Base-by-base conservation (phyloP, 2,797 vertebrate genomes). In the Clarias laeviceps region DNA sequence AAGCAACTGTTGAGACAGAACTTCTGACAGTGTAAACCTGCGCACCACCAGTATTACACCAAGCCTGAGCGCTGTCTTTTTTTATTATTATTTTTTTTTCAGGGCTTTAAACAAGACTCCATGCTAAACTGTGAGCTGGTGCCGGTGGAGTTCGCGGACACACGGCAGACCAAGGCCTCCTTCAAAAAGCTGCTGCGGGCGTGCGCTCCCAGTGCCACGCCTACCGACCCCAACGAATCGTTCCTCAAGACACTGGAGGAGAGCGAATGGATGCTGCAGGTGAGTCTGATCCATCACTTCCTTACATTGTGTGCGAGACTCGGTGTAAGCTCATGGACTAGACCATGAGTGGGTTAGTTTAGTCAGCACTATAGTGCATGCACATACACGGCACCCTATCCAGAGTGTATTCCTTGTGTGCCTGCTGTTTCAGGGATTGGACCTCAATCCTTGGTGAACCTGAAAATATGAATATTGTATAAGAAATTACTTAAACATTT, bases 171-270 rank as follows among this genome's bases (percentile, higher is more conserved):
- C 84, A 99, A 98, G 91, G 93, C 96, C 37, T 96, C 97, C 84
- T 99, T 99, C 91, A 99, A 99, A 92, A 99, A 99, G 93, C 92
- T 99, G 84, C 96, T 99, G 93, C 95, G 97, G 89, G 97, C 97
- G 76, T 99, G 97, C 85, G 95, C 97, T 87, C 98, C 98, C 87
- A 99, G 97, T 87, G 94, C 96, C 83, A 95, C 94, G 74, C 94
- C 96, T 5, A 93, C 96, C 0, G 97, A 98, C 89, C 93, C 95
- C 0, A 96, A 98, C 80, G 95, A 97, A 90, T 97, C 97, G 4
- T 99, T 99, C 93, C 95, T 98, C 73, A 99, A 96, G 94, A 96
- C 95, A 0, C 91, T 99, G 87, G 97, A 97, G 91, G 98, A 99
- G 80, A 99, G 97, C 0, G 98, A 99, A 87, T 99, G 98, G 98